Evolutionary conservation across 2,113 vertebrate genomes (phyloP).

Genomic region (Stigmatopora nigra): DNA sequence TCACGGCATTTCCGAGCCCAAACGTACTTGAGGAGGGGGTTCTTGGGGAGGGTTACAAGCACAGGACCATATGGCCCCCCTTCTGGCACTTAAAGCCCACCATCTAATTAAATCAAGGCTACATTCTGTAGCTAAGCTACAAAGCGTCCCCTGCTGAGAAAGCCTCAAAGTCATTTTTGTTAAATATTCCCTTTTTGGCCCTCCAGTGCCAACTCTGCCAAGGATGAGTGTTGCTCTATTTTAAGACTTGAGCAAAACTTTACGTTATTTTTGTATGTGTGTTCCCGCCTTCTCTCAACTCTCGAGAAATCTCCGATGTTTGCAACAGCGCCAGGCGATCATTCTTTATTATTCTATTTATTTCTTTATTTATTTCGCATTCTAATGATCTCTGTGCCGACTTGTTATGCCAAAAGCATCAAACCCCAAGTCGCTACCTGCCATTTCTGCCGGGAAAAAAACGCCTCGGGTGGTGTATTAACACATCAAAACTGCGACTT

Average conservation of each 20-base stretch:
- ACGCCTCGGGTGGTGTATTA: background rate
- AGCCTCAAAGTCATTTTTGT: conserved; percentile 1
- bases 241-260: background rate
- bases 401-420: background rate
- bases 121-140: background rate
- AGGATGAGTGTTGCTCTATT: background rate
- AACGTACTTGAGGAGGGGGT: background rate
- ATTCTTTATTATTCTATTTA: background rate
- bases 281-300: background rate
- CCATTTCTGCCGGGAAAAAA: background rate
- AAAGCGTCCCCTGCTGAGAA: background rate
- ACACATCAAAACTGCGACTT: conserved; percentile 2
- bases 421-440: background rate
- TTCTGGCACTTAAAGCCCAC: conserved; percentile 1
- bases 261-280: background rate
- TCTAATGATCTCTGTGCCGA: background rate
- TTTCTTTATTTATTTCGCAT: background rate
- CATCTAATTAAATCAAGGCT: background rate
- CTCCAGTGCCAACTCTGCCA: background rate
- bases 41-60: background rate
- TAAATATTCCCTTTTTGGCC: background rate
- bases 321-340: background rate
- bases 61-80: background rate
- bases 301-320: conserved; percentile 1
- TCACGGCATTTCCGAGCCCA: background rate